Percentiles rank a stretch among this genome's conserved stretches.
Evolutionary conservation across 2,888 invertebrate genomes (phyloP).

Genomic region (Heliconius sara): DNA sequence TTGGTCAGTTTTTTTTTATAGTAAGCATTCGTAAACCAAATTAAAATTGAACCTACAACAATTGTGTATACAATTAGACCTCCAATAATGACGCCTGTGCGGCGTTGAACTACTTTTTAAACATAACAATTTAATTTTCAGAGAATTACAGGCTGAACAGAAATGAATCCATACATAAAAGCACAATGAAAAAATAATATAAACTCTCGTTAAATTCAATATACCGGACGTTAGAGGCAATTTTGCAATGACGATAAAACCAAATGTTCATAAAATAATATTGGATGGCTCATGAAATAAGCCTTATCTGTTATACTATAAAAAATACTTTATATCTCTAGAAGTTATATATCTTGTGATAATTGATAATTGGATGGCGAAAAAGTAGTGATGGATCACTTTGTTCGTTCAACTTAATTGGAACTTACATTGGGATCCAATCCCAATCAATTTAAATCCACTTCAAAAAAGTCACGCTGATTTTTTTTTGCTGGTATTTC

Average conservation of each 20-base stretch:
- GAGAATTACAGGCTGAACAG: background rate
- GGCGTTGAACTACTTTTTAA: background rate
- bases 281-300: slow-evolving; percentile 27
- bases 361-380: too few relatives aligned
- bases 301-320: slow-evolving; percentile 13
- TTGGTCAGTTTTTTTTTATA: too few relatives aligned
- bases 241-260: slow-evolving; percentile 27
- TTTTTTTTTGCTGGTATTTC: too few relatives aligned
- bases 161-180: background rate
- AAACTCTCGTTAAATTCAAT: slow-evolving; percentile 26
- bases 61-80: background rate
- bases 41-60: background rate
- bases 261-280: slow-evolving; percentile 33
- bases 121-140: background rate
- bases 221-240: slow-evolving; percentile 28
- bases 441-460: too few relatives aligned
- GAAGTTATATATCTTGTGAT: background rate
- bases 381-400: too few relatives aligned
- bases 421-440: too few relatives aligned
- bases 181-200: slow-evolving; percentile 22
- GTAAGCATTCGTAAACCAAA: too few relatives aligned
- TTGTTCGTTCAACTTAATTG: too few relatives aligned
- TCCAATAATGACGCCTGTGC: background rate
- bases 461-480: too few relatives aligned
- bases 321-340: background rate